Evolutionary conservation across 2,888 invertebrate genomes (phyloP).

Genomic region (Teleogryllus oceanicus): DNA sequence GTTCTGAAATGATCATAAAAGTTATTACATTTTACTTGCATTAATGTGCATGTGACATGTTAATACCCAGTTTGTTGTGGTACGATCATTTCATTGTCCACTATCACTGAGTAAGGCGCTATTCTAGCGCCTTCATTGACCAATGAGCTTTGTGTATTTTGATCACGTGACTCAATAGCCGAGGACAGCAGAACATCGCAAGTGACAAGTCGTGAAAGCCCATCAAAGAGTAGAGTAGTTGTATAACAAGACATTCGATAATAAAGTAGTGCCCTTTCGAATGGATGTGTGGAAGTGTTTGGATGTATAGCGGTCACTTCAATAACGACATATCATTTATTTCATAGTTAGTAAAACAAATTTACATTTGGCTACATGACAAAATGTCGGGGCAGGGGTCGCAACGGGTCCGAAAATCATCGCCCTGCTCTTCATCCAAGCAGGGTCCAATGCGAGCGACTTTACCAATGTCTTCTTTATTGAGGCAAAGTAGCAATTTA

Average conservation of each 20-base stretch:
- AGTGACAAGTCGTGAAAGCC: slow-evolving; percentile 38
- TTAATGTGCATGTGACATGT: neutral
- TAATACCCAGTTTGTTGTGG: slow-evolving; percentile 18
- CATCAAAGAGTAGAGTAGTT: slow-evolving; percentile 36
- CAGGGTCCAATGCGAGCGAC: slow-evolving; percentile 73
- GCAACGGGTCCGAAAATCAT: slow-evolving; percentile 61
- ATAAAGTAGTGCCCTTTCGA: slow-evolving; percentile 32
- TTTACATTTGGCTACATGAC: slow-evolving; percentile 53
- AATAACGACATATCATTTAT: slow-evolving; percentile 38
- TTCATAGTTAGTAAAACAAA: slow-evolving; percentile 33
- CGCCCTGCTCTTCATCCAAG: slow-evolving; percentile 59
- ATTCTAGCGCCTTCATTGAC: slow-evolving; percentile 29
- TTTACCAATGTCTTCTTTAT: slow-evolving; percentile 68
- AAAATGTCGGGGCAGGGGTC: slow-evolving; percentile 55
- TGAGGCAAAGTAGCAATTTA: slow-evolving; percentile 61
- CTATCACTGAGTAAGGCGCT: slow-evolving; percentile 29
- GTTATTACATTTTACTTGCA: neutral
- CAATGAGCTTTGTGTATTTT: slow-evolving; percentile 30
- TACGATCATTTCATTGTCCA: slow-evolving; percentile 28
- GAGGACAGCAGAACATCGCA: slow-evolving; percentile 37
- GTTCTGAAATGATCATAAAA: too few species aligned
- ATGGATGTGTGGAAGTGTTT: slow-evolving; percentile 36
- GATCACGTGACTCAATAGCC: slow-evolving; percentile 35
- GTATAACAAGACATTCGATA: slow-evolving; percentile 31
- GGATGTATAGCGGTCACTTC: slow-evolving; percentile 34